These are phyloP conservation scores for Trichonephila clavipes DNA, from an alignment of 1,140 invertebrate genomes.

Conservation along the genomic window DNA sequence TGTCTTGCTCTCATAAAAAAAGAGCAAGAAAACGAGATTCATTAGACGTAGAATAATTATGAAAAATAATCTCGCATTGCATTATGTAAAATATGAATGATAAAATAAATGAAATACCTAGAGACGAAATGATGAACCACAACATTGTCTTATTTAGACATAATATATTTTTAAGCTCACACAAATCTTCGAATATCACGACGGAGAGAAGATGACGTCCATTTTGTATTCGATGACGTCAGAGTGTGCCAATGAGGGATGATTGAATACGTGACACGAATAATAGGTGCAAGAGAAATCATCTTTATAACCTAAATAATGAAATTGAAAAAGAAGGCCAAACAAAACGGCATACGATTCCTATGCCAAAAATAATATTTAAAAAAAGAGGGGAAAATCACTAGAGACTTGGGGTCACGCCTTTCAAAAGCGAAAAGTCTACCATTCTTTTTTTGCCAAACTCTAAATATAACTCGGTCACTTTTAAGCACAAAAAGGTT, in stretches of 20 bases:
- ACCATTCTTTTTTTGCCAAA: background rate
- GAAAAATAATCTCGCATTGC: too few species aligned
- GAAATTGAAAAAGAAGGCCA: conserved; percentile 3
- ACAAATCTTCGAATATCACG: background rate
- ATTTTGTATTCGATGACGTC: background rate
- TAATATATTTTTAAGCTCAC: too few species aligned
- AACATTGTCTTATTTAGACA: too few species aligned
- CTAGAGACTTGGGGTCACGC: conserved; percentile 4
- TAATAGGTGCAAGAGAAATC: background rate
- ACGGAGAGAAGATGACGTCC: background rate
- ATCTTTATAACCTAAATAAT: background rate
- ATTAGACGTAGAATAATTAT: too few species aligned
- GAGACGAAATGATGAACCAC: too few species aligned
- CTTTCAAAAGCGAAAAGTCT: background rate
- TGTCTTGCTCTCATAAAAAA: too few species aligned
- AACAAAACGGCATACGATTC: conserved; percentile 3
- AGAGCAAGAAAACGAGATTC: too few species aligned
- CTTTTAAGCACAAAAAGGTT: background rate
- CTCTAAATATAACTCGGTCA: conserved; percentile 6
- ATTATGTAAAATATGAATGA: too few species aligned
- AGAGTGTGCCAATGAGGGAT: background rate
- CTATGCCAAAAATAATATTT: conserved; percentile 17
- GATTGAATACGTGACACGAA: background rate
- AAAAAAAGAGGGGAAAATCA: background rate
- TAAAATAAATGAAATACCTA: too few species aligned